phyloP scores from a whole-genome alignment of 2,113 vertebrate genomes.

The Neotoma lepida region DNA sequence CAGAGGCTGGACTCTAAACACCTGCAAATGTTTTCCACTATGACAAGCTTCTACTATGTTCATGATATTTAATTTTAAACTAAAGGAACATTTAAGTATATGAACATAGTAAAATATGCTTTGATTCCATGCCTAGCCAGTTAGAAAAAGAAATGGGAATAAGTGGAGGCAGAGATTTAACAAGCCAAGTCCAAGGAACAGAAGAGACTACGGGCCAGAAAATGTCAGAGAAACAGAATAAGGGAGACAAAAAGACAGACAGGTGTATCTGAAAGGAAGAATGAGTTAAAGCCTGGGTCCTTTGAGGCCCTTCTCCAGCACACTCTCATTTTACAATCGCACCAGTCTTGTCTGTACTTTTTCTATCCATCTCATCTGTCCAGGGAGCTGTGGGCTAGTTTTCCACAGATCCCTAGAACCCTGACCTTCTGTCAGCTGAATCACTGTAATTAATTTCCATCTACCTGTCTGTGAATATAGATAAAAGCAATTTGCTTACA shows the following conservation, averaged over 20 bases:
- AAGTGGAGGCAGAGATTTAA: not conserved
- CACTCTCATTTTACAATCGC: not conserved
- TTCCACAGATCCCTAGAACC: constrained; percentile 19
- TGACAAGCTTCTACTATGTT: not conserved
- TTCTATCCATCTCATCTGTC: too few relatives aligned
- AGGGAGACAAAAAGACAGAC: not conserved
- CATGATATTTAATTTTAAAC: not conserved
- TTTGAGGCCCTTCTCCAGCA: not conserved
- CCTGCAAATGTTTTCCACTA: not conserved
- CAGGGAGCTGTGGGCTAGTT: not conserved
- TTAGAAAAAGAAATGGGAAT: not conserved
- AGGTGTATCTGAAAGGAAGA: too few relatives aligned
- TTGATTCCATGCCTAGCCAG: not conserved
- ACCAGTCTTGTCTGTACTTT: not conserved
- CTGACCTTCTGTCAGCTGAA: constrained; percentile 1
- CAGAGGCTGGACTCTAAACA: not conserved
- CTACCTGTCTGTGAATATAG: constrained; percentile 52
- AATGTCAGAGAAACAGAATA: not conserved
- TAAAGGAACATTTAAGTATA: not conserved
- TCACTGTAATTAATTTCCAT: constrained; percentile 33
- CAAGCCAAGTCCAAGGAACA: not conserved
- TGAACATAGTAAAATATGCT: not conserved
- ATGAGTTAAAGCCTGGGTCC: not conserved
- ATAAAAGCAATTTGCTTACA: constrained; percentile 51
- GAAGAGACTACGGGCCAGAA: not conserved